Evolutionary conservation across 2,113 vertebrate species (phyloP), one percentile per base, ranked within the genome.

Genomic region (Parus major): DNA sequence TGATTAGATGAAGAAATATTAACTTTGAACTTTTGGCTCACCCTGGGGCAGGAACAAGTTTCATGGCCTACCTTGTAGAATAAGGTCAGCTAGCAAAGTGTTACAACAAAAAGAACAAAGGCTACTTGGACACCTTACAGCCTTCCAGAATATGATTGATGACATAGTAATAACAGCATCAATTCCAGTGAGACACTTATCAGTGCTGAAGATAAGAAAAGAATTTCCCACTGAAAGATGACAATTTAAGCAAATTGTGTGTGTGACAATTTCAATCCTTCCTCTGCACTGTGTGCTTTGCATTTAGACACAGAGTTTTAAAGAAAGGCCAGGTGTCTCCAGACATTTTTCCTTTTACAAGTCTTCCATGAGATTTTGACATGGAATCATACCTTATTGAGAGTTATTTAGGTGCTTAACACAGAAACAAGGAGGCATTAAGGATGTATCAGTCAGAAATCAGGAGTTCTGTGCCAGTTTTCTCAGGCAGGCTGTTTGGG

Each of bases 1-100:
- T 80, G 68, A 25, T 92, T 70, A 73, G 63, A 81, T 83, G 47
- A 83, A 73, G 52, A 88, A 83, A 50, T 73, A 82, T 12, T 83
- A 86, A 59, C 75, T 77, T 66, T 65, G 47, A 50, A 44, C 21
- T 92, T 94, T 31, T 2, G 2, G 41, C 75, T 83, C 35, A 65
- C 80, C 64, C 86, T 25, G 42, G 68, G 59, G 86, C 68, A 75
- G 68, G n/a, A 93, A n/a, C 39, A 90, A 83, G 56, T 93, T 73
- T 73, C 42, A 36, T 42, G 68, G 50, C 42, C 39, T 60, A 66
- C 42, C 63, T 94, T 94, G 73, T 83, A 55, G 71, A 61, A 81
- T 70, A 88, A 88, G 55, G 71, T 77, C 79, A 93, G 46, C 33
- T 46, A 46, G 50, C 20, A 35, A 88, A 93, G 59, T 57, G 50